Base-by-base conservation (phyloP, 1,140 invertebrate species). In the Condylostylus longicornis region DNA sequence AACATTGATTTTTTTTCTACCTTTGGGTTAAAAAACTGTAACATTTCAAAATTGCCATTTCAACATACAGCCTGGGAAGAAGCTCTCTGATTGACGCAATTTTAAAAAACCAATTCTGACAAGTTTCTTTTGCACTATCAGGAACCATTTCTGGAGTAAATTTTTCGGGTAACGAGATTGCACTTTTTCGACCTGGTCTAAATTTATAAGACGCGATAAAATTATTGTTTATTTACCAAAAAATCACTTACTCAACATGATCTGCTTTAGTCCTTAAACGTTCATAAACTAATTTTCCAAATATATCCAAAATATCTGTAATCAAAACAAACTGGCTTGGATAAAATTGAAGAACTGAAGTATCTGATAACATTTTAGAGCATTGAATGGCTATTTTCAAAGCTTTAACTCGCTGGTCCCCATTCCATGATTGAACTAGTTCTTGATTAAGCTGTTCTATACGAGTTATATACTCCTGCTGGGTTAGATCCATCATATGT, bases 41-140 rank as follows among this genome's bases (percentile, higher is more conserved):
- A 35, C 87, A 93, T 55, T 84, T 88, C 15, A 98, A 64, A 41
- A 97, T 77, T 7, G 90, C 80, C 66, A 89, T 80, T 72, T 97
- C 91, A 42, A 96, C 78, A 62, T 93, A 96, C 7, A 98, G 67
- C 21, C 91, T 68, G n/a, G 93, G 91, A 15, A 98, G 70, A 10
- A 98, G 61, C 66, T 98, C 94, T 51, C 91, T 70, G 44, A 98
- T 96, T 1, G 91, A 96, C 2, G 91, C 87, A 57, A 97, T 93
- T 71, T 98, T 98, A 62, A 88, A 96, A 65, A 97, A 93, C 94
- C 94, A 98, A 70, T 98, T 98, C 41, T 85, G 74, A 59, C 91
- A 95, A 7, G 89, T 97, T 66, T 98, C 93, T 60, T 89, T 89
- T 0, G 90, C 89, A 41, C 75, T 68, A 58, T 93, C 88, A 8